phyloP scores from a whole-genome alignment of 1,140 invertebrate genomes.

The Nasonia giraulti region DNA sequence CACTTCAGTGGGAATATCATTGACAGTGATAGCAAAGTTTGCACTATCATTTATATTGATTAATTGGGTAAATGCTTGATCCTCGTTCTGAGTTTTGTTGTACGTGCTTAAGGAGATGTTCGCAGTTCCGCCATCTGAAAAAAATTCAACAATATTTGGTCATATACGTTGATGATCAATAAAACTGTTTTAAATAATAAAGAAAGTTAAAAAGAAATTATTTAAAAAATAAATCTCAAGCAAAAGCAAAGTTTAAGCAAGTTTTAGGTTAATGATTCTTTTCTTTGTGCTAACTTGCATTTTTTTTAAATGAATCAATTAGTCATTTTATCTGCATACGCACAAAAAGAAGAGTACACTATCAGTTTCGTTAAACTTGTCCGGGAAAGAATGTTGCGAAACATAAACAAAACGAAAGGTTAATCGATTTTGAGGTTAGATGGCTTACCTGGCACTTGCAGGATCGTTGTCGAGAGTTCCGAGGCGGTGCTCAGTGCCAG shows the following conservation, averaged over 20 bases:
- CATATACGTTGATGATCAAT: neutral
- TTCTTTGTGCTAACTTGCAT: no score
- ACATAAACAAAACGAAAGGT: neutral
- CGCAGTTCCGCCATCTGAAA: slow-evolving; percentile 53
- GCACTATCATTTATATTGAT: slow-evolving; percentile 54
- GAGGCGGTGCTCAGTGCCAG: neutral
- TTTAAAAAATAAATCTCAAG: no score
- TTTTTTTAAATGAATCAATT: no score
- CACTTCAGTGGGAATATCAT: slow-evolving; percentile 70
- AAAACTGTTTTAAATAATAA: neutral
- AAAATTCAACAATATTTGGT: neutral
- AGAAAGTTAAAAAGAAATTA: neutral
- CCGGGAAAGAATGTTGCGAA: neutral
- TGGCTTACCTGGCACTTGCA: slow-evolving; percentile 39
- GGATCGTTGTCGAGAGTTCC: slow-evolving; percentile 6
- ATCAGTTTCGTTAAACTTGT: neutral
- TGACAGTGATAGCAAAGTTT: slow-evolving; percentile 71
- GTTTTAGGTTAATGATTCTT: no score
- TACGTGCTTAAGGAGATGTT: slow-evolving; percentile 48
- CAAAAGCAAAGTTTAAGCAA: no score
- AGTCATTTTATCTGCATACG: no score
- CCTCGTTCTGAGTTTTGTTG: slow-evolving; percentile 40
- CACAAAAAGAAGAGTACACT: neutral
- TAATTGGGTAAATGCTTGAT: slow-evolving; percentile 57
- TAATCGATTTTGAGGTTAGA: slow-evolving; percentile 57